These are phyloP conservation scores for Hyposoter didymator DNA, from an alignment of 2,888 invertebrate genomes.

Conservation along the genomic window DNA sequence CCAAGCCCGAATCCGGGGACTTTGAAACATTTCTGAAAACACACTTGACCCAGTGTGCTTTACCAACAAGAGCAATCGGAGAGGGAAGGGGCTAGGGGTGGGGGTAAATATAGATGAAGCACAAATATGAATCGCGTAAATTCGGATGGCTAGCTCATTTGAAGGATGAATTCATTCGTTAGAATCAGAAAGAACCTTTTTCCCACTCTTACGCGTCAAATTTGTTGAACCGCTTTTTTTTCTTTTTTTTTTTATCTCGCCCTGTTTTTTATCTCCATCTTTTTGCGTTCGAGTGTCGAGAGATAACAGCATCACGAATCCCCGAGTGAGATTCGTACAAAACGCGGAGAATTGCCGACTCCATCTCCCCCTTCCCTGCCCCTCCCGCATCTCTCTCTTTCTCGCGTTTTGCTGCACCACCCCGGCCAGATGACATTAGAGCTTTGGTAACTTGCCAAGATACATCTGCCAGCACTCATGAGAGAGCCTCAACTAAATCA, in stretches of 20 bases:
- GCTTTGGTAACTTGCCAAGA: slow-evolving; percentile 79
- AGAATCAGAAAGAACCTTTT: slow-evolving; percentile 18
- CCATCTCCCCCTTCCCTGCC: not conserved
- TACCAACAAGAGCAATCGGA: slow-evolving; percentile 15
- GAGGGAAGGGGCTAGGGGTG: not conserved
- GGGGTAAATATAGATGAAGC: slow-evolving; percentile 9
- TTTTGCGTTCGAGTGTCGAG: slow-evolving; percentile 29
- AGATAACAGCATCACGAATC: slow-evolving; percentile 35
- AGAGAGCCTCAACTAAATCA: slow-evolving; percentile 38
- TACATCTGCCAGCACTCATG: slow-evolving; percentile 77
- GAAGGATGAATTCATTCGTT: slow-evolving; percentile 35
- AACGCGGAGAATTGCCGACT: slow-evolving; percentile 25
- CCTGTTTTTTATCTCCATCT: not conserved
- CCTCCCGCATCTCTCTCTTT: slow-evolving; percentile 5
- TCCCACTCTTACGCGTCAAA: not conserved
- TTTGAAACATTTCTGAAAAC: slow-evolving; percentile 58
- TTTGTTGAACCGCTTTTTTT: not conserved
- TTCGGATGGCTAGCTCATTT: not conserved
- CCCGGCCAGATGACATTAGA: slow-evolving; percentile 78
- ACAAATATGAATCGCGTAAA: slow-evolving; percentile 24
- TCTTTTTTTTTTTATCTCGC: not conserved
- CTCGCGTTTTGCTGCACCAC: slow-evolving; percentile 67
- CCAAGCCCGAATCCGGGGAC: slow-evolving; percentile 19
- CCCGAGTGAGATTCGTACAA: slow-evolving; percentile 38
- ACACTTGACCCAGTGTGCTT: slow-evolving; percentile 60